These are phyloP conservation scores for Meloidogyne exigua DNA, from an alignment of 1,140 invertebrate species.

Conservation along the genomic window DNA sequence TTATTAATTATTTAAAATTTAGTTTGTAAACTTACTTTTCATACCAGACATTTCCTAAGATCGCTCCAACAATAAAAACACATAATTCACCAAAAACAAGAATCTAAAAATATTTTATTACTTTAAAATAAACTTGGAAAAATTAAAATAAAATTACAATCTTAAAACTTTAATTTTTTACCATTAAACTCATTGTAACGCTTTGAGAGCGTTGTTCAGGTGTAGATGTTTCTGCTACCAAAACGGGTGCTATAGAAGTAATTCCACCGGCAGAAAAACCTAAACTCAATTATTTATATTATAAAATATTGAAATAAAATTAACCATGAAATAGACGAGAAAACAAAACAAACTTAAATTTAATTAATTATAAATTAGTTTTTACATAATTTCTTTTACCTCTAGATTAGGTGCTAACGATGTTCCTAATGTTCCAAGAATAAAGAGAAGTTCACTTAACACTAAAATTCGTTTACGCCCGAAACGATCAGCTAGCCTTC, in stretches of 20 bases:
- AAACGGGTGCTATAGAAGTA: conserved; percentile 9
- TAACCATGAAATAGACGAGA: conserved; percentile 6
- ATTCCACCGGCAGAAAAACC: conserved; percentile 13
- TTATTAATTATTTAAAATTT: background rate
- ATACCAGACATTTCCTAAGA: conserved; percentile 27
- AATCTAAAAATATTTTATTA: background rate
- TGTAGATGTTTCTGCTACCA: conserved; percentile 21
- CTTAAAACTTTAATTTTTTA: conserved; percentile 2
- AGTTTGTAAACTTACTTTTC: background rate
- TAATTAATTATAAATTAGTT: background rate
- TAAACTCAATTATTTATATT: no score
- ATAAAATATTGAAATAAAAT: no score
- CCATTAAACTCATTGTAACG: conserved; percentile 7
- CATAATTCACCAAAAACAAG: conserved; percentile 26
- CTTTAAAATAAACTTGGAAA: background rate
- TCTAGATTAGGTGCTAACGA: conserved; percentile 8
- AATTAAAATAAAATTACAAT: background rate
- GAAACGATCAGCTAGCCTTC: conserved; percentile 15
- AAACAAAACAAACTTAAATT: background rate
- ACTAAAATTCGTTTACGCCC: conserved; percentile 17
- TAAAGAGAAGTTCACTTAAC: conserved; percentile 13
- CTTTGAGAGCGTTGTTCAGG: conserved; percentile 10
- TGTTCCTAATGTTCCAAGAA: conserved; percentile 10
- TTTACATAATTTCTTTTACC: background rate
- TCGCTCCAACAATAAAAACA: conserved; percentile 22